Evolutionary conservation across 2,113 vertebrate genomes (phyloP).

Genomic region (Furnarius figulus): DNA sequence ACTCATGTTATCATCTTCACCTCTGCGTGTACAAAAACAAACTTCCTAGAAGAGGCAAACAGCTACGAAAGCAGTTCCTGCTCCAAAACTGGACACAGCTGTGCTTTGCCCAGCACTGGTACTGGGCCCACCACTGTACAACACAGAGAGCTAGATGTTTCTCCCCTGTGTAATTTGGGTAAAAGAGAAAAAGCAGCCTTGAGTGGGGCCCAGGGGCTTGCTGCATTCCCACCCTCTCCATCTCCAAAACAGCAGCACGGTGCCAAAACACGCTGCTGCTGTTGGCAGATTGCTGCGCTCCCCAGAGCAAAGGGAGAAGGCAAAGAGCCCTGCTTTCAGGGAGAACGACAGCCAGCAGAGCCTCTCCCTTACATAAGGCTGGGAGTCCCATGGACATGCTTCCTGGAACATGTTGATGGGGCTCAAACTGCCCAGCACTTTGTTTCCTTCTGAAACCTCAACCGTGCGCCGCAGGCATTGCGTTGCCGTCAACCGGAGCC

Average conservation of each 20-base stretch:
- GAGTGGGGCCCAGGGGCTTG: rapidly evolving
- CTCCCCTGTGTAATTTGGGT: not conserved
- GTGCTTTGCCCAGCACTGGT: not conserved
- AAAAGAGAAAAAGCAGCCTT: not conserved
- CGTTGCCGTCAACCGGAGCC: rapidly evolving
- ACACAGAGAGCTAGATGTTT: not conserved
- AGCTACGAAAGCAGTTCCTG: not conserved
- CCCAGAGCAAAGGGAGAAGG: not conserved
- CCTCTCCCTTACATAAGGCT: not conserved
- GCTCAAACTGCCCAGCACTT: not conserved
- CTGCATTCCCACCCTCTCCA: not conserved
- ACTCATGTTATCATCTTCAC: not conserved
- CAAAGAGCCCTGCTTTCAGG: not conserved
- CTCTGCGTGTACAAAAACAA: not conserved
- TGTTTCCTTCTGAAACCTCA: not conserved
- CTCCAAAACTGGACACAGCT: not conserved
- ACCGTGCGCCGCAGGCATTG: rapidly evolving
- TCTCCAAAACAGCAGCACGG: not conserved
- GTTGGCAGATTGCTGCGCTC: not conserved
- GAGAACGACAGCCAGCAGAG: slow-evolving; percentile 5
- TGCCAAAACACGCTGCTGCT: not conserved
- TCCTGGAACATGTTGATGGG: not conserved
- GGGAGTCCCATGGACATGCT: not conserved
- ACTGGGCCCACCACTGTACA: not conserved
- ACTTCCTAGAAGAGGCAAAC: not conserved